Evolutionary conservation across 2,113 vertebrate species (phyloP), one percentile per base, ranked within the genome.

Genomic region (Corapipo altera): DNA sequence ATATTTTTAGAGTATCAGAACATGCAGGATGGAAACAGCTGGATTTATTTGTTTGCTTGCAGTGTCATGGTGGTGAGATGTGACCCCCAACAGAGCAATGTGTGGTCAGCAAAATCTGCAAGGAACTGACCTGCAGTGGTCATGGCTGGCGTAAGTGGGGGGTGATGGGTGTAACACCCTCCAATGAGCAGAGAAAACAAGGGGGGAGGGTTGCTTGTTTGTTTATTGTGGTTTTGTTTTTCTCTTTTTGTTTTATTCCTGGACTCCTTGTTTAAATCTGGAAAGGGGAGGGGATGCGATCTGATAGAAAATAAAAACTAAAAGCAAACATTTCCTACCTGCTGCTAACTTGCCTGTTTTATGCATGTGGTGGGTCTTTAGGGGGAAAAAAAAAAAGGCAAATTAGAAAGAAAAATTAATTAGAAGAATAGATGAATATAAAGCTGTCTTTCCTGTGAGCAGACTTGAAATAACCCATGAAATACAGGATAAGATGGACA

Each of bases 221-320:
- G 5, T 8, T 64, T 20, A 9, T 39, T 52, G 26, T 52, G 9
- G 41, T 90, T 16, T 83, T 69, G 39, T 12, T 41, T 41, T 41
- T 41, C 5, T 37, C 37, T 39, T 41, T 41, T 41, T 41, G 39
- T 41, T 13, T 15, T 35, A 28, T 35, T 76, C 9, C 21, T 59
- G 24, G 15, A 2, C 13, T 52, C 12, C 44, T 39, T 89, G 7
- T n/a, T 88, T 84, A 55, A 80, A 52, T 28, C 12, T 64, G 19
- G 39, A 74, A 85, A 51, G 20, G 10, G 12, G 32, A 49, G 5
- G 5, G 5, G 14, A 35, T 58, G 37, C 0, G 0, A 11, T 70
- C 23, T 39, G 15, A 52, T 6, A 72, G 44, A 28, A 75, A 88
- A 75, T 24, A 55, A 76, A 71, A 86, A 28, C 7, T 26, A 52